These are phyloP conservation scores for Spisula solida DNA, from an alignment of 2,888 invertebrate genomes.

Conservation along the genomic window DNA sequence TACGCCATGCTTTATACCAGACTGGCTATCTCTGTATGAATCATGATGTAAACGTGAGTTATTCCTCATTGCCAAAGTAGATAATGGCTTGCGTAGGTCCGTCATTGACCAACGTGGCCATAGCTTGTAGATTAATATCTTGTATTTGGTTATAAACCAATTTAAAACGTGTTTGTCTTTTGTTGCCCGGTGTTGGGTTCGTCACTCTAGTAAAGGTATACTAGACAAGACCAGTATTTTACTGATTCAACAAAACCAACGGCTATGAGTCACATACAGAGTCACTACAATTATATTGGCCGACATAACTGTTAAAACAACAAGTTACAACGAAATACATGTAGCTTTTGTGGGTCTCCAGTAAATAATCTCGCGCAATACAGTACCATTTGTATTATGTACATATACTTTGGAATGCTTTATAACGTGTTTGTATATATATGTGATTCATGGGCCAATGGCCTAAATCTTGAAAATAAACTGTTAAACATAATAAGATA, in stretches of 20 bases:
- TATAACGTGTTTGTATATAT: too few relatives aligned
- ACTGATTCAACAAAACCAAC: background rate
- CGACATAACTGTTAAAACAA: too few relatives aligned
- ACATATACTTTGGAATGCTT: too few relatives aligned
- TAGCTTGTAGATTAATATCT: background rate
- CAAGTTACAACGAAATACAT: too few relatives aligned
- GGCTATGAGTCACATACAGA: too few relatives aligned
- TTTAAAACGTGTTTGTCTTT: background rate
- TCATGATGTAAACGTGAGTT: conserved; percentile 23
- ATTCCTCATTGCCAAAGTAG: background rate
- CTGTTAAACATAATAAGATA: too few relatives aligned
- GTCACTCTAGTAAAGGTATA: background rate
- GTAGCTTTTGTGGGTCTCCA: too few relatives aligned
- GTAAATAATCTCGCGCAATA: too few relatives aligned
- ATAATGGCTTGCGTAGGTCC: conserved; percentile 38
- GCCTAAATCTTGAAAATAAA: too few relatives aligned
- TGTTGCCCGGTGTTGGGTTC: background rate
- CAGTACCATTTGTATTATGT: too few relatives aligned
- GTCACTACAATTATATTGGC: too few relatives aligned
- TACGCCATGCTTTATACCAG: conserved; percentile 34
- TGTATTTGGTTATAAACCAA: background rate
- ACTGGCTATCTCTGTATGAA: conserved; percentile 31
- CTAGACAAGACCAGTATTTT: background rate
- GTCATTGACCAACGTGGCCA: conserved; percentile 29
- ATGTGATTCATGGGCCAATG: too few relatives aligned